A percentile compares a stretch with the other conserved stretches of the same genome.
phyloP scores from a whole-genome alignment of 2,888 invertebrate genomes.

The Lasioglossum calceatum region DNA sequence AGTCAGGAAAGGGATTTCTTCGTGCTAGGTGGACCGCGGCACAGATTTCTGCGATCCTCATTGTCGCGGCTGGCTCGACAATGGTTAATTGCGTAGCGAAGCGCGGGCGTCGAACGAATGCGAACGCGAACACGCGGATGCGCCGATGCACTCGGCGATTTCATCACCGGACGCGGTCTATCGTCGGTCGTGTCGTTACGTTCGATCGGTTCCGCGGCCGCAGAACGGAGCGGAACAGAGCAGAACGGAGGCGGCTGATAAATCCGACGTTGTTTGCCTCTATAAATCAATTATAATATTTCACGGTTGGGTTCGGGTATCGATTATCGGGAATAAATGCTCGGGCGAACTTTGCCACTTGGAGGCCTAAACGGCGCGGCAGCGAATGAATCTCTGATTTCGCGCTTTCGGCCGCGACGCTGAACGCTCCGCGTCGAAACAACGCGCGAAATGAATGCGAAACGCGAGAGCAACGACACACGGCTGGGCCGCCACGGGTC shows the following conservation, averaged over 20 bases:
- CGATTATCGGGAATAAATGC: slow-evolving; percentile 82
- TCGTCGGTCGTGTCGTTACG: slow-evolving; percentile 68
- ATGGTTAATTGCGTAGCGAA: slow-evolving; percentile 63
- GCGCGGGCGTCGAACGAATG: slow-evolving; percentile 61
- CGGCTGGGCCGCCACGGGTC: slow-evolving; percentile 8
- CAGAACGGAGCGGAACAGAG: slow-evolving; percentile 58
- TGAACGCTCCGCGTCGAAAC: slow-evolving; percentile 29
- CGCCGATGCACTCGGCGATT: slow-evolving; percentile 46
- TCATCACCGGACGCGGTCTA: slow-evolving; percentile 67
- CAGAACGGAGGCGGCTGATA: slow-evolving; percentile 75
- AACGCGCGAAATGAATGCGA: slow-evolving; percentile 55
- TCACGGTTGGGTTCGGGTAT: slow-evolving; percentile 83
- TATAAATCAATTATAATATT: slow-evolving; percentile 85
- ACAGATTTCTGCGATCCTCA: not conserved
- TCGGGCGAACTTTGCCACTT: slow-evolving; percentile 32
- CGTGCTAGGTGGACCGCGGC: not conserved
- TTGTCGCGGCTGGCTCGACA: slow-evolving; percentile 7
- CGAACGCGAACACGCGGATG: slow-evolving; percentile 6
- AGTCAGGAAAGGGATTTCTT: too few species aligned
- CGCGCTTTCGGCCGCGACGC: not conserved
- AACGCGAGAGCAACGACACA: not conserved
- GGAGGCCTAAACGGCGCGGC: slow-evolving; percentile 35
- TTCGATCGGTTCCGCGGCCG: slow-evolving; percentile 70
- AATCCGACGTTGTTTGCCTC: slow-evolving; percentile 77
- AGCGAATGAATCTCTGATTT: slow-evolving; percentile 9